Evolutionary conservation across 2,113 vertebrate genomes (phyloP), one percentile per base, ranked within the genome.

Genomic region (Anoura caudifer): DNA sequence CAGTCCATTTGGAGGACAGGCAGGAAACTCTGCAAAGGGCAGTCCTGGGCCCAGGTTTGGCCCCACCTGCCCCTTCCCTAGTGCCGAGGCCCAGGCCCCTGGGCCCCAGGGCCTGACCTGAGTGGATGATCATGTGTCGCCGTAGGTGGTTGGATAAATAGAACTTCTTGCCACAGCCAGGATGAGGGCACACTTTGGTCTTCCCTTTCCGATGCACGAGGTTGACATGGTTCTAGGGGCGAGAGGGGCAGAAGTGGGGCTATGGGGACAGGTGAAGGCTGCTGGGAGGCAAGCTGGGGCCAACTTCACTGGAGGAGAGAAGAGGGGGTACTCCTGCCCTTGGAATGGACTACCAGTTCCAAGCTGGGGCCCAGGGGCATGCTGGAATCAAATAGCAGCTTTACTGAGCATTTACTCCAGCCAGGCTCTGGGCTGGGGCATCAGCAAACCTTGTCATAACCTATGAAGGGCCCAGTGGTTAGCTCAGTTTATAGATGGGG

Each of bases 71-170:
- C 47, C 59, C 38, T 0, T 45, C 36, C 36, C 59, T 3, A 56
- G 56, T 26, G 26, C 28, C n/a, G 11, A 59, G 31, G 82, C 41
- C 50, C 47, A 38, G 31, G 45, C 14, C 45, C 26, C 56, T 33
- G 1, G 10, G 91, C 47, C 33, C 73, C 24, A 0, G 84, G 69
- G 82, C 50, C 95, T 79, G 85, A 98, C 99, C 99, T 95, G 99
- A 99, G 84, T 99, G 99, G 97, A 99, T 99, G 98, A 99, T 99
- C 99, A 99, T 99, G 97, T 99, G 99, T 0, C 99, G 98, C 72
- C 99, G 99, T 67, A 99, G 98, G 96, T 99, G 99, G 95, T 99
- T 99, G 4, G 99, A 99, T 75, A 99, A 95, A 92, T 99, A 99
- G 98, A 99, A 99, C 97, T 99, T 99, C 93, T 99, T 99, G 31